A percentile compares a stretch with the other conserved stretches of the same genome.
phyloP scores from a whole-genome alignment of 2,113 vertebrate genomes.

The Sorex fumeus region DNA sequence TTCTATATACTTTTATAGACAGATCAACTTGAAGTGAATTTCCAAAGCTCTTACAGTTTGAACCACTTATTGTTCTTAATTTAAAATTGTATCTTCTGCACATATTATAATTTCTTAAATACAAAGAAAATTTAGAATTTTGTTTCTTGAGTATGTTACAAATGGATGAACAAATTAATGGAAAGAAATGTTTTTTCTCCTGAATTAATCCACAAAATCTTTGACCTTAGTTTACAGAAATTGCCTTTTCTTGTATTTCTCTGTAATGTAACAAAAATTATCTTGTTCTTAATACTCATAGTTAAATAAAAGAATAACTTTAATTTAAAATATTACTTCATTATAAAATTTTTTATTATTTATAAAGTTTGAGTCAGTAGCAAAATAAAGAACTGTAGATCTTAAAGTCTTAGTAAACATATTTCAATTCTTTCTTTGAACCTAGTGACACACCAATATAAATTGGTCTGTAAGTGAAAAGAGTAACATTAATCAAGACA shows the following conservation, averaged over 20 bases:
- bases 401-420: no score
- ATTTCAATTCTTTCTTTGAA: no score
- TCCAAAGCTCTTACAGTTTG: conserved; percentile 8
- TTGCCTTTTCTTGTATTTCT: conserved; percentile 2
- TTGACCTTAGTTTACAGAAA: neutral
- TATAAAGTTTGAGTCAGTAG: no score
- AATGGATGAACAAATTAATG: neutral
- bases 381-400: no score
- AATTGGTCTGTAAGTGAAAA: no score
- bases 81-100: neutral
- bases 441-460: no score
- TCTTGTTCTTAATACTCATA: no score
- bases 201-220: neutral
- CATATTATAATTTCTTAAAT: neutral
- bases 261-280: neutral
- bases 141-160: neutral
- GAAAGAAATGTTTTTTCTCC: neutral
- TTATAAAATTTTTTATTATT: no score
- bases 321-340: no score
- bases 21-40: neutral
- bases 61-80: conserved; percentile 7
- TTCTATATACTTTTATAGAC: neutral
- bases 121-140: neutral
- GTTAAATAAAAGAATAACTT: no score
- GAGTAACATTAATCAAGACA: no score